Percentiles rank a stretch among this genome's conserved stretches.
These are phyloP conservation scores for Escarpia spicata DNA, from an alignment of 2,888 invertebrate species.

Conservation along the genomic window DNA sequence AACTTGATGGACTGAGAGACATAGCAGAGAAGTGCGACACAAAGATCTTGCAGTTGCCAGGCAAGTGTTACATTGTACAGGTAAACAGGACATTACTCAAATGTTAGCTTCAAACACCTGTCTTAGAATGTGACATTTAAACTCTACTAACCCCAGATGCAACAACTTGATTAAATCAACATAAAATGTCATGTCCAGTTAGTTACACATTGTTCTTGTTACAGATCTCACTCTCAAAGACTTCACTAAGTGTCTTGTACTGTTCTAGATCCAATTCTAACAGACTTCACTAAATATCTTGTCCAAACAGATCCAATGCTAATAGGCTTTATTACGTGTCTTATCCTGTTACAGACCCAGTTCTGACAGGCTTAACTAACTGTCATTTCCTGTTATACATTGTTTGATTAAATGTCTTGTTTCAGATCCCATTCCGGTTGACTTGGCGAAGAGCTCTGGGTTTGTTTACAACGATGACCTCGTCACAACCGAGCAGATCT, in stretches of 20 bases:
- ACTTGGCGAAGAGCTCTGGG: conserved; percentile 48
- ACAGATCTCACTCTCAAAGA: too few species aligned
- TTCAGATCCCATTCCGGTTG: conserved; percentile 57
- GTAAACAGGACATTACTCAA: neutral
- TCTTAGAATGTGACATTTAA: neutral
- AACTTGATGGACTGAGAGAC: conserved; percentile 62
- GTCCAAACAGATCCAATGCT: neutral
- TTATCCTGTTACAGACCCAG: neutral
- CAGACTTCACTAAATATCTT: neutral
- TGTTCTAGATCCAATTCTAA: neutral
- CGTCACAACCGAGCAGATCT: conserved; percentile 49
- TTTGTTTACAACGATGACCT: conserved; percentile 51
- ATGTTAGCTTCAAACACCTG: neutral
- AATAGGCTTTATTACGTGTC: neutral
- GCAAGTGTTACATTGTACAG: conserved; percentile 39
- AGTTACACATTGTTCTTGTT: too few species aligned
- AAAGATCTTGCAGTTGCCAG: conserved; percentile 54
- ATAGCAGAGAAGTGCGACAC: conserved; percentile 59
- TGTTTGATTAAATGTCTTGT: neutral
- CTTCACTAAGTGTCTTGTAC: neutral
- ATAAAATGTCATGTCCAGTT: neutral
- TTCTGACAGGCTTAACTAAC: too few species aligned
- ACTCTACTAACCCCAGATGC: neutral
- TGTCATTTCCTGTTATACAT: too few species aligned
- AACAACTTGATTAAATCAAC: neutral